These are phyloP conservation scores for Hypomesus transpacificus DNA, from an alignment of 2,113 vertebrate species.

Conservation along the genomic window DNA sequence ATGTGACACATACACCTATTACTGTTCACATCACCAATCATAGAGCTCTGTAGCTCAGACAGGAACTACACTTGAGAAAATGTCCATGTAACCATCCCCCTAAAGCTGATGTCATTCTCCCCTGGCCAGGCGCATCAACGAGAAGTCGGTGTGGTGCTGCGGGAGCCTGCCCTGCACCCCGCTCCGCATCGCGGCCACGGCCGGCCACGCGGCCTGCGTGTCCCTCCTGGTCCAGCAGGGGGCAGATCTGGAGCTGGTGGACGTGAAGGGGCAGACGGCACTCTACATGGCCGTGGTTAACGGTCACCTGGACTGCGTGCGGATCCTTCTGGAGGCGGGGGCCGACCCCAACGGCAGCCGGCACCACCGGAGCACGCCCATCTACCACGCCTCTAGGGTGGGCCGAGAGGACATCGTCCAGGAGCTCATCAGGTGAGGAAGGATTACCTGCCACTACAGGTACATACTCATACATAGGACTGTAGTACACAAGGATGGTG, in stretches of 20 bases:
- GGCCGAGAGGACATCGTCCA: slow-evolving; percentile 83
- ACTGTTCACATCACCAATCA: no score
- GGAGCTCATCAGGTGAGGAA: slow-evolving; percentile 83
- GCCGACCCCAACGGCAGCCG: slow-evolving; percentile 90
- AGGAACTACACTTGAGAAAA: no score
- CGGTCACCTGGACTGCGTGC: slow-evolving; percentile 86
- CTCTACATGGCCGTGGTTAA: slow-evolving; percentile 91
- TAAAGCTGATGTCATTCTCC: neutral
- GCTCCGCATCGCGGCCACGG: slow-evolving; percentile 84
- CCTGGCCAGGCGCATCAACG: slow-evolving; percentile 82
- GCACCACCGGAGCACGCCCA: slow-evolving; percentile 89
- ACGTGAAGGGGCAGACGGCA: slow-evolving; percentile 92
- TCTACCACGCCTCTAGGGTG: slow-evolving; percentile 85
- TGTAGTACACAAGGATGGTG: neutral
- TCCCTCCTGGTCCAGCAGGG: slow-evolving; percentile 84
- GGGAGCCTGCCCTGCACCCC: slow-evolving; percentile 92
- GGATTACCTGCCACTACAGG: neutral
- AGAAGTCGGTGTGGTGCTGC: slow-evolving; percentile 92
- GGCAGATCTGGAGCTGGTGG: slow-evolving; percentile 88
- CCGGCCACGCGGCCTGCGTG: slow-evolving; percentile 84
- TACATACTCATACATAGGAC: neutral
- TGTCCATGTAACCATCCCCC: neutral
- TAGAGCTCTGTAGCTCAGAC: no score
- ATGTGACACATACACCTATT: neutral
- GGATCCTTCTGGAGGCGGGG: slow-evolving; percentile 84